Conservation (phyloP, 1,140 invertebrate genomes). For the Triops cancriformis region DNA sequence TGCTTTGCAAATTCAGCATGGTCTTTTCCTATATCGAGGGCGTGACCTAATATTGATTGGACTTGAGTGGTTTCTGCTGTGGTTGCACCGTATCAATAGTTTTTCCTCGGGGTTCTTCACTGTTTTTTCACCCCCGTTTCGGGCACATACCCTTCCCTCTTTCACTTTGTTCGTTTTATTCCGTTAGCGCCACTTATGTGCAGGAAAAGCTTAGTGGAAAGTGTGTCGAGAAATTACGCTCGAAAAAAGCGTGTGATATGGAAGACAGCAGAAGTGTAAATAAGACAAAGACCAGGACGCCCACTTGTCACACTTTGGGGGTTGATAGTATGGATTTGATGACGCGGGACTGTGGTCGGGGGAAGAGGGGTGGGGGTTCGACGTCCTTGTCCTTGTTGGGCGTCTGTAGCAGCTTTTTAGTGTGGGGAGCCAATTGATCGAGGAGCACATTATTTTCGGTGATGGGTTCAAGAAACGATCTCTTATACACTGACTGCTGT, state of each 20-base stretch:
- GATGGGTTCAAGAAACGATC: not conserved
- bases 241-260: not conserved
- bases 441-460: not conserved
- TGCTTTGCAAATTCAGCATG: not conserved
- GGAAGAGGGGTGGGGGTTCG: not conserved
- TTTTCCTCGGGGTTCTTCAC: not conserved
- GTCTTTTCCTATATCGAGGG: not conserved
- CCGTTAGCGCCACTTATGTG: not conserved
- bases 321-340: constrained; percentile 6
- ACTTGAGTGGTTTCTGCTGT: constrained; percentile 3
- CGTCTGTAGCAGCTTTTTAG: not conserved
- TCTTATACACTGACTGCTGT: no score
- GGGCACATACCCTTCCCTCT: not conserved
- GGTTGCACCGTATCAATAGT: not conserved
- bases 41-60: constrained; percentile 1
- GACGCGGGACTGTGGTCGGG: not conserved
- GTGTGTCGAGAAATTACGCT: not conserved
- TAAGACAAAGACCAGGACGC: not conserved
- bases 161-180: not conserved
- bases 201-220: not conserved
- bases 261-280: not conserved
- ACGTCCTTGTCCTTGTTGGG: not conserved
- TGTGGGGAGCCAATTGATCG: not conserved
- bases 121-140: not conserved
- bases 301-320: not conserved